phyloP scores from a whole-genome alignment of 1,140 invertebrate genomes.

The Scaptomyza montana region DNA sequence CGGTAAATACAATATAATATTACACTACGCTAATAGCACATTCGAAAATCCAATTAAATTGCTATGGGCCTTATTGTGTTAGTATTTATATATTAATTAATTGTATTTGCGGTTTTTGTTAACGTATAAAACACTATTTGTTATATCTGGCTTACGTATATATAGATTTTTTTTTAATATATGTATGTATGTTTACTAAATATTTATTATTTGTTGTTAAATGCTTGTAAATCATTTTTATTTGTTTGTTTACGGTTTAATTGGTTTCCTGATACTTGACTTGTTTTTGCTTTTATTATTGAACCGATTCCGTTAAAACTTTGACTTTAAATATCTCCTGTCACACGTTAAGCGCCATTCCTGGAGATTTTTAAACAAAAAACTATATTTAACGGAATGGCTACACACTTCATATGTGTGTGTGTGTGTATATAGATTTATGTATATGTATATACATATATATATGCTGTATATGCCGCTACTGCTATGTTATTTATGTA shows the following conservation, averaged over 20 bases:
- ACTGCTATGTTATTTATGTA: conserved; percentile 60
- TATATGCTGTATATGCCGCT: conserved; percentile 74
- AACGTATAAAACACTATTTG: conserved; percentile 54
- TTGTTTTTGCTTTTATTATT: conserved; percentile 42
- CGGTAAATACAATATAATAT: conserved; percentile 46
- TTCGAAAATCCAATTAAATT: conserved; percentile 67
- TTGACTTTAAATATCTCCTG: conserved; percentile 14
- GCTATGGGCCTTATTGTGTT: conserved; percentile 28
- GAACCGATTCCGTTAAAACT: conserved; percentile 14
- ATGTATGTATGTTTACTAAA: conserved; percentile 51
- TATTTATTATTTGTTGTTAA: conserved; percentile 54
- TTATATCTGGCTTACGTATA: conserved; percentile 66
- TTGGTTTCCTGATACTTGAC: conserved; percentile 73
- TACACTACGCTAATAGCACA: conserved; percentile 79
- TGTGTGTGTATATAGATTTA: conserved; percentile 32
- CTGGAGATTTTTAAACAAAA: conserved; percentile 4
- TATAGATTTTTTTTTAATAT: conserved; percentile 50
- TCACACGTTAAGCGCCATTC: not conserved
- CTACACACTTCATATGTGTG: conserved; percentile 2
- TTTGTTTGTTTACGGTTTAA: conserved; percentile 60
- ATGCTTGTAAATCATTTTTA: conserved; percentile 77
- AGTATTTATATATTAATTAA: conserved; percentile 27
- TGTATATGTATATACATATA: conserved; percentile 41
- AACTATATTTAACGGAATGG: conserved; percentile 5
- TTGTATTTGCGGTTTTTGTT: conserved; percentile 8